Evolutionary conservation across 1,140 invertebrate genomes (phyloP).

Genomic region (Euglossa dilemma): DNA sequence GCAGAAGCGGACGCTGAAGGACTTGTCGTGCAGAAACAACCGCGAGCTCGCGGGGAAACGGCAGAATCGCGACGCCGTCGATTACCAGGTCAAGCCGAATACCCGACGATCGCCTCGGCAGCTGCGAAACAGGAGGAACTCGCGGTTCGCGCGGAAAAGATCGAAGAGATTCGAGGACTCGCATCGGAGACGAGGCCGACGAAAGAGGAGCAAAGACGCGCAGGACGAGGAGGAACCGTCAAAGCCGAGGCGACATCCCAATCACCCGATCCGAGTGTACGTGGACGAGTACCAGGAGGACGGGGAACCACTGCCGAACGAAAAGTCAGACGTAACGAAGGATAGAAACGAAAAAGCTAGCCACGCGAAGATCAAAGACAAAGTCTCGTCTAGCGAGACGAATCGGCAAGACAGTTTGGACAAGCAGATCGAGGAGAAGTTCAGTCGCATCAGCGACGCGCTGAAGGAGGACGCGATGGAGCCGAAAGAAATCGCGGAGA

Average conservation of each 20-base stretch:
- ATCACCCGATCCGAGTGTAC: background rate
- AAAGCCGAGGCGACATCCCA: background rate
- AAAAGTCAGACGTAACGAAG: background rate
- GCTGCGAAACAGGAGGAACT: background rate
- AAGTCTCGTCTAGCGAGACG: background rate
- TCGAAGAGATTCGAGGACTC: background rate
- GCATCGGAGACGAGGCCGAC: background rate
- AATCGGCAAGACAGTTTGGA: constrained; percentile 54
- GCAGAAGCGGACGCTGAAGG: constrained; percentile 40
- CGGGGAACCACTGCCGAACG: background rate
- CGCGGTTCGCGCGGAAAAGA: background rate
- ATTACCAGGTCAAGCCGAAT: background rate
- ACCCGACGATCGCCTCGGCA: constrained; percentile 4
- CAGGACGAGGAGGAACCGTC: too few species aligned
- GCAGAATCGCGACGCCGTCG: too few species aligned
- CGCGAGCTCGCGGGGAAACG: too few species aligned
- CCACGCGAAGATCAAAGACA: too few species aligned
- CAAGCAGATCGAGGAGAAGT: constrained; percentile 67
- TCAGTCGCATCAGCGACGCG: constrained; percentile 62
- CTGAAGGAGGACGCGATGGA: constrained; percentile 55
- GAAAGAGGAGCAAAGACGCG: background rate
- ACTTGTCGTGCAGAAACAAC: background rate
- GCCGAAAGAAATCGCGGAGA: background rate
- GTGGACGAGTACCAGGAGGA: background rate
- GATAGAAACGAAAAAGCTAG: too few species aligned